These are phyloP conservation scores for Phylloscopus collybita DNA, from an alignment of 2,797 vertebrate genomes.

Conservation along the genomic window DNA sequence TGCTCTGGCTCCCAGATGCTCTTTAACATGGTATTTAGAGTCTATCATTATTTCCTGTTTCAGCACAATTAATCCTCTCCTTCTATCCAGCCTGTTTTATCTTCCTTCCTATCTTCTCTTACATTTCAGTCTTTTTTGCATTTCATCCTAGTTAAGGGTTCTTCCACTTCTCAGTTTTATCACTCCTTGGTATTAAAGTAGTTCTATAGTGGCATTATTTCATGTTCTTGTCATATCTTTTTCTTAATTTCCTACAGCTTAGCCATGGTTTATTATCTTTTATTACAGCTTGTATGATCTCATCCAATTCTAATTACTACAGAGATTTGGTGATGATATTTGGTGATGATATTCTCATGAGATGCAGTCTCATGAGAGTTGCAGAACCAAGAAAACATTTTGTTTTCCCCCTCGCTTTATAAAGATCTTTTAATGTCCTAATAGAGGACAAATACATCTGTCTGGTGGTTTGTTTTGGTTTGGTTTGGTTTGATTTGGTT, in stretches of 20 bases:
- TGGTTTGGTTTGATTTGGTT: not conserved
- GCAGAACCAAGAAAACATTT: not conserved
- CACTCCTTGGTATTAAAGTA: not conserved
- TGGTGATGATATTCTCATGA: not conserved
- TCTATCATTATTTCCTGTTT: not conserved
- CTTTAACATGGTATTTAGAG: constrained; percentile 1
- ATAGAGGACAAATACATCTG: not conserved
- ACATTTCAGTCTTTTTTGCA: not conserved
- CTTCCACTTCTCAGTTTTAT: not conserved
- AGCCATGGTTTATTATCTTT: not conserved
- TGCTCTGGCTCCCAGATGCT: not conserved
- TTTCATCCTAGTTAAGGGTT: not conserved
- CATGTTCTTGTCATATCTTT: not conserved
- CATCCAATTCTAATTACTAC: not conserved
- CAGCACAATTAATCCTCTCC: not conserved
- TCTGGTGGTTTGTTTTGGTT: too few species aligned
- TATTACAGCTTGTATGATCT: not conserved
- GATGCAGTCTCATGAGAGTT: not conserved
- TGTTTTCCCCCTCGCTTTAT: rapidly evolving
- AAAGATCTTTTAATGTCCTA: not conserved
- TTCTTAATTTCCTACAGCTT: not conserved
- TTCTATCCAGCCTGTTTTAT: not conserved
- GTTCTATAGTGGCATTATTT: not conserved
- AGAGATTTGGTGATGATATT: not conserved
- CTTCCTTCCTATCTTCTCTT: not conserved